Conservation (phyloP, 1,140 invertebrate genomes). For the Ceratina calcarata region DNA sequence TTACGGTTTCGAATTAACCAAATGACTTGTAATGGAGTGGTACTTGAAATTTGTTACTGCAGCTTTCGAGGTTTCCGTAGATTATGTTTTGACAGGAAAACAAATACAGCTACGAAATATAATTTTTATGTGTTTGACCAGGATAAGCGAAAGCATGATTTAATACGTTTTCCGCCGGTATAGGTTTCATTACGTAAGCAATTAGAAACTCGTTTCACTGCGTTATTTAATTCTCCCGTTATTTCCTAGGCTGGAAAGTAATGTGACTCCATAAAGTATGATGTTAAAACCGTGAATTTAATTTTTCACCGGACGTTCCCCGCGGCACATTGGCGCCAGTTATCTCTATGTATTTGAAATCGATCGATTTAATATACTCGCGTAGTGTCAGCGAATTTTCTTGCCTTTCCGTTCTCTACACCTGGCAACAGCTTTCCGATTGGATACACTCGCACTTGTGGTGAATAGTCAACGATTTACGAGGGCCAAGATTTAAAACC, state of each 20-base stretch:
- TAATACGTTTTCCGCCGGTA: too few species aligned
- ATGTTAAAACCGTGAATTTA: neutral
- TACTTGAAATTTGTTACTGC: neutral
- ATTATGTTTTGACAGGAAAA: neutral
- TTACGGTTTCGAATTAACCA: neutral
- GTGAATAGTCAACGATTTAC: constrained; percentile 42
- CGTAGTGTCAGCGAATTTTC: constrained; percentile 44
- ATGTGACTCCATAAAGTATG: too few species aligned
- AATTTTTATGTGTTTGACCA: too few species aligned
- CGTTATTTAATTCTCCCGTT: too few species aligned
- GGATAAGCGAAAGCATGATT: too few species aligned
- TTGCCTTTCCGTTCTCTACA: constrained; percentile 36
- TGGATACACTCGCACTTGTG: constrained; percentile 29
- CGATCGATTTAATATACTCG: constrained; percentile 9
- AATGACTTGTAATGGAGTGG: neutral
- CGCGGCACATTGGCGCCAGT: neutral
- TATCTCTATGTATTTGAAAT: constrained; percentile 13
- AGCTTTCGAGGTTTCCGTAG: neutral
- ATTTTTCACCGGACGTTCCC: neutral
- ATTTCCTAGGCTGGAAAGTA: too few species aligned
- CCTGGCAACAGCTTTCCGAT: constrained; percentile 16
- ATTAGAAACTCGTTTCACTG: too few species aligned
- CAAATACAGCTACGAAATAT: too few species aligned
- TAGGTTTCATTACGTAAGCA: too few species aligned
- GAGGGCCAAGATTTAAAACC: constrained; percentile 38